These are phyloP conservation scores for Taeniopygia guttata DNA, from an alignment of 2,797 vertebrate species.

Conservation along the genomic window DNA sequence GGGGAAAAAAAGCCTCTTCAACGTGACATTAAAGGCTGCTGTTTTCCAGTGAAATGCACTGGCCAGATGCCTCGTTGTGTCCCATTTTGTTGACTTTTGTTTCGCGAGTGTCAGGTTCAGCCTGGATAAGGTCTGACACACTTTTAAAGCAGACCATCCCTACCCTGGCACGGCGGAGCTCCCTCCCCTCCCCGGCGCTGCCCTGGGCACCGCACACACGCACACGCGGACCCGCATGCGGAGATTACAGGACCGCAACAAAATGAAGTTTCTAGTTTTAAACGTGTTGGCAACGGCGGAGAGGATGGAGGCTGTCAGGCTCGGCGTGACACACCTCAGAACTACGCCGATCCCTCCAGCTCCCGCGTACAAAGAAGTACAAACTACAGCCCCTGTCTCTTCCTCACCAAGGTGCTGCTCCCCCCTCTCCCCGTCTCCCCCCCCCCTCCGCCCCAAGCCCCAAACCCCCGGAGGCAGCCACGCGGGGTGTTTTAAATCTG, in stretches of 20 bases:
- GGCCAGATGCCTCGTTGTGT: slow-evolving; percentile 65
- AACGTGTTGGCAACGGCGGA: slow-evolving; percentile 52
- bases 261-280: slow-evolving; percentile 65
- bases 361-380: slow-evolving; percentile 61
- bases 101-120: slow-evolving; percentile 74
- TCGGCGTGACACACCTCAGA: slow-evolving; percentile 65
- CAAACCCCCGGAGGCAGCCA: not conserved
- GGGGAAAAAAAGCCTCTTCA: not conserved
- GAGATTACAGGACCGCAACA: slow-evolving; percentile 42
- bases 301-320: slow-evolving; percentile 63
- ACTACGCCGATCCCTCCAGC: slow-evolving; percentile 51
- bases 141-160: slow-evolving; percentile 58
- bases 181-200: slow-evolving; percentile 24
- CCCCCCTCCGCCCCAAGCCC: not conserved
- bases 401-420: not conserved
- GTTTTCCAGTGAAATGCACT: slow-evolving; percentile 63
- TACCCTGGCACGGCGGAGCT: slow-evolving; percentile 36
- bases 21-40: slow-evolving; percentile 73
- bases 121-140: slow-evolving; percentile 63
- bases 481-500: slow-evolving; percentile 24
- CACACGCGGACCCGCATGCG: slow-evolving; percentile 44
- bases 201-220: slow-evolving; percentile 45
- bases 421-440: not conserved
- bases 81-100: slow-evolving; percentile 73
- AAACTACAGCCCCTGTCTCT: slow-evolving; percentile 34